Base-by-base conservation (phyloP, 2,888 invertebrate genomes). In the Pyrocoelia pectoralis region DNA sequence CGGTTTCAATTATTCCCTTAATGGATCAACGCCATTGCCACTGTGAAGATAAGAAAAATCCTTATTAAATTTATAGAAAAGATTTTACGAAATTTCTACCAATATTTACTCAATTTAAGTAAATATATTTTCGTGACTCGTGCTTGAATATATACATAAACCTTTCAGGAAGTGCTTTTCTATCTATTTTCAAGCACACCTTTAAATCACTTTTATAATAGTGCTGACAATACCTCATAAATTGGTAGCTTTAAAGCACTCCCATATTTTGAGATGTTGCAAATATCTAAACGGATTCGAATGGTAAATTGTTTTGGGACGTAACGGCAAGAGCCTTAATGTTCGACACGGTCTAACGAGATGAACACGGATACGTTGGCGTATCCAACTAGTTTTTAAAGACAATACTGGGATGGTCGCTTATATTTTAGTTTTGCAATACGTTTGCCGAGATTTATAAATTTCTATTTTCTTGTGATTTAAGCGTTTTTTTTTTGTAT, bases 401-500 rank as follows among this genome's bases (percentile, higher is more conserved):
- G 55, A 62, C 62, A 62, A 62, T 62, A 53, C 57, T 62, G 56
- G 62, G 62, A 56, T 43, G 56, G 62, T 56, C 56, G 52, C 56
- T 28, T 61, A 41, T 61, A 54, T 53, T 59, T 59, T 59, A 54
- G 48, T 53, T 59, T 59, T 59, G 46, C 54, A 59, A 43, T 53
- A 46, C 52, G 29, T 58, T 58, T 52, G 46, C 29, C 43, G n/a
- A 48, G 28, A 58, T 15, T 43, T 43, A 43, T 43, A 28, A 51
- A 52, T 52, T 58, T 58, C 43, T 58, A 28, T 49, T 40, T 43
- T 43, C 8, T 15, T 6, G 41, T 43, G 33, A 33, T 33, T 33
- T 33, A n/a, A 2, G 48, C 15, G 14, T 43, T n/a, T 43, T 48
- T 18, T 48, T 48, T 48, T 17, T 48, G 18, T 18, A 48, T 24